Conservation (phyloP, 2,113 vertebrate genomes). For the Diadophis punctatus region DNA sequence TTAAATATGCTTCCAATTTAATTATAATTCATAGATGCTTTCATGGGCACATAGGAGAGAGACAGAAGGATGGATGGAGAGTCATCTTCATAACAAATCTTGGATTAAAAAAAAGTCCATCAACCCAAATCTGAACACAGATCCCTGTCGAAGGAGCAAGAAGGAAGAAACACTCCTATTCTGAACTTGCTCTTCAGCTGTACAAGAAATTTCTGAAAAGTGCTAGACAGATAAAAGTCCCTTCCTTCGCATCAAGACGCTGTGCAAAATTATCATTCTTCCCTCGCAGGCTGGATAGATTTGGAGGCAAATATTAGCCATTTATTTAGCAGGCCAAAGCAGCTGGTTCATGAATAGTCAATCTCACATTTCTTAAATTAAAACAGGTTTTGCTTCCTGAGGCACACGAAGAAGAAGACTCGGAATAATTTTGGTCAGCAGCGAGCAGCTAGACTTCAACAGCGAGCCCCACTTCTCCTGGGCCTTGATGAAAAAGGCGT, state of each 20-base stretch:
- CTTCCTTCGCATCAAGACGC: conserved; percentile 28
- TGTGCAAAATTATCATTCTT: neutral
- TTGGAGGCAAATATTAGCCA: conserved; percentile 1
- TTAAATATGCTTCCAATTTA: conserved; percentile 49
- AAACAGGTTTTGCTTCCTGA: neutral
- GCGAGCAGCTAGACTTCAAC: neutral
- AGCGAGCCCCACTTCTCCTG: neutral
- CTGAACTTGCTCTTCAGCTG: neutral
- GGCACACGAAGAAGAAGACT: too few relatives aligned
- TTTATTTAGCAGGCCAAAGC: neutral
- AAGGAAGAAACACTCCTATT: neutral
- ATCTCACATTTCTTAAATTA: neutral
- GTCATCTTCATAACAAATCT: neutral
- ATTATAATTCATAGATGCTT: conserved; percentile 38
- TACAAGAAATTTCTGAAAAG: neutral
- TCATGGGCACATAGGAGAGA: neutral
- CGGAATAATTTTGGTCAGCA: too few relatives aligned
- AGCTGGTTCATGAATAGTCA: neutral
- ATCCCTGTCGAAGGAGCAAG: neutral
- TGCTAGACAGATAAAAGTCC: conserved; percentile 25
- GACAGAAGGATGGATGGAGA: neutral
- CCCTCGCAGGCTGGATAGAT: conserved; percentile 16
- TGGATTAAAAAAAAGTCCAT: neutral
- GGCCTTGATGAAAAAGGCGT: neutral
- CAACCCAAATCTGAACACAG: neutral